Percentiles rank a stretch among this genome's conserved stretches.
Conservation (phyloP, 1,140 invertebrate species). For the Ceratoteleas bidentatus region DNA sequence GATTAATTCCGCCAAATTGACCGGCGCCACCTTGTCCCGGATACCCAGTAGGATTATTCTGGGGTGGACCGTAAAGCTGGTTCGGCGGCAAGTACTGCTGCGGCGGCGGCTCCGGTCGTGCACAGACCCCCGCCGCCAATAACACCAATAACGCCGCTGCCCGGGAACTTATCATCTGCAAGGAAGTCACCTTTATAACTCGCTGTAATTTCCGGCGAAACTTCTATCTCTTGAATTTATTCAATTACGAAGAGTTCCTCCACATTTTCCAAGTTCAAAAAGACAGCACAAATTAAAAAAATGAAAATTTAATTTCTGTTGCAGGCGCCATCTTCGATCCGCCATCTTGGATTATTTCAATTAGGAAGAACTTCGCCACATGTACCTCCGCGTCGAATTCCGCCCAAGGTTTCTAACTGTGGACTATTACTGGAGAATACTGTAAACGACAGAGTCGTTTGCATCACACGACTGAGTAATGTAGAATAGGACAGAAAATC, state of each 20-base stretch:
- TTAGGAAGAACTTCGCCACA: too few species aligned
- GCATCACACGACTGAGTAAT: too few species aligned
- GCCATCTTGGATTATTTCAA: too few species aligned
- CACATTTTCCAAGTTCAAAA: too few species aligned
- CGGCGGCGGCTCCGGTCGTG: constrained; percentile 75
- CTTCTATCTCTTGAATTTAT: constrained; percentile 29
- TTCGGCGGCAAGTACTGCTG: constrained; percentile 83
- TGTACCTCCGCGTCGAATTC: too few species aligned
- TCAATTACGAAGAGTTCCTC: constrained; percentile 4
- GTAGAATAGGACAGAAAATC: too few species aligned
- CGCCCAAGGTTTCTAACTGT: too few species aligned
- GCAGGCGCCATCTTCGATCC: too few species aligned
- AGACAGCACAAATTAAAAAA: too few species aligned
- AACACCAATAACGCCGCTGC: constrained; percentile 60
- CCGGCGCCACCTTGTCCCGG: constrained; percentile 59
- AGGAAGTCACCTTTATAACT: constrained; percentile 28
- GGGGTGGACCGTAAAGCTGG: constrained; percentile 65
- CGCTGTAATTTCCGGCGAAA: constrained; percentile 17
- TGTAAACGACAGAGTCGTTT: too few species aligned
- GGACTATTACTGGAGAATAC: too few species aligned
- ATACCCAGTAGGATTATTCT: constrained; percentile 53
- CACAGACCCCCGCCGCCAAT: constrained; percentile 55
- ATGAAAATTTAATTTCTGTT: too few species aligned
- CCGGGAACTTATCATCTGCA: constrained; percentile 66
- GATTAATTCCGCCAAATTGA: constrained; percentile 76